phyloP scores from a whole-genome alignment of 2,797 vertebrate species.

The Peromyscus eremicus region DNA sequence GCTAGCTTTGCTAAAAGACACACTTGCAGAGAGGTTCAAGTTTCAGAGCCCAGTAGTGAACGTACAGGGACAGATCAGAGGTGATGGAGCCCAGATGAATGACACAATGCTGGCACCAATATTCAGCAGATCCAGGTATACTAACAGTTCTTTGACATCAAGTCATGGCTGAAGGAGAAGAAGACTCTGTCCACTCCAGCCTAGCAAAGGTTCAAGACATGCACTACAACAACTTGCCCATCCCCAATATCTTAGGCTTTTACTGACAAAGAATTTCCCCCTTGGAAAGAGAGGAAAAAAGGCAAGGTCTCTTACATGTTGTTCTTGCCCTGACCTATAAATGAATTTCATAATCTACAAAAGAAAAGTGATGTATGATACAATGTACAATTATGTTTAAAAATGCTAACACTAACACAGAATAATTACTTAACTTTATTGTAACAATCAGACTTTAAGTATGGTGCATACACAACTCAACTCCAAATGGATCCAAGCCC shows the following conservation, averaged over 20 bases:
- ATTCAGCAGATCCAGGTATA: constrained; percentile 86
- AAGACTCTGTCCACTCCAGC: constrained; percentile 85
- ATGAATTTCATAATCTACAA: not conserved
- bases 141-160: constrained; percentile 89
- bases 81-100: constrained; percentile 84
- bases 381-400: not conserved
- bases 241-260: accelerated
- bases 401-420: constrained; percentile 9
- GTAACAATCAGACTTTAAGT: constrained; percentile 49
- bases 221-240: constrained; percentile 73
- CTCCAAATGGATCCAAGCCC: no score
- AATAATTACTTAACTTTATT: constrained; percentile 60
- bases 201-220: constrained; percentile 85
- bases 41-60: constrained; percentile 80
- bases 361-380: not conserved
- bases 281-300: not conserved
- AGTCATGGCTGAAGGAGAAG: constrained; percentile 87
- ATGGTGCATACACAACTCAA: not conserved
- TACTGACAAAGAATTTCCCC: not conserved
- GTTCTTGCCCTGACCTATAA: constrained; percentile 21
- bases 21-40: constrained; percentile 85
- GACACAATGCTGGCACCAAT: constrained; percentile 84
- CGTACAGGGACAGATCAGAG: constrained; percentile 83
- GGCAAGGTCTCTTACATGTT: not conserved
- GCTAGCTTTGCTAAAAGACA: constrained; percentile 85